Conservation (phyloP, 2,888 invertebrate species). For the Dasysyrphus tricinctus region DNA sequence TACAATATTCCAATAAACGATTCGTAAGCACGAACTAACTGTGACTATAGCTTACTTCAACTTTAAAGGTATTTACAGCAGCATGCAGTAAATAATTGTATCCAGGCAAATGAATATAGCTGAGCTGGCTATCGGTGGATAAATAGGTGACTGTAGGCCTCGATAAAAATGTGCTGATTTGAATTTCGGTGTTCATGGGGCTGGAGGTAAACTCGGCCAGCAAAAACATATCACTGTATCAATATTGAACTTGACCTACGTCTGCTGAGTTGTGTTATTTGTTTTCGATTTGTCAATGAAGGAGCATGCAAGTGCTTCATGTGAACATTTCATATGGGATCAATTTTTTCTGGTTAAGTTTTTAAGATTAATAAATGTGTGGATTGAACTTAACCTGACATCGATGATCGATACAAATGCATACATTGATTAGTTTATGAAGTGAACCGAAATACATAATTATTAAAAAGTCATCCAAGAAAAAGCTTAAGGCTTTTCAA, state of each 20-base stretch:
- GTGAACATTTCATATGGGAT: not conserved
- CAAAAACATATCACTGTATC: not conserved
- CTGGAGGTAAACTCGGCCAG: not conserved
- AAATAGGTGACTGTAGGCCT: not conserved
- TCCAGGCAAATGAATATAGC: not conserved
- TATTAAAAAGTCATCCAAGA: no score
- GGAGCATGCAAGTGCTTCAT: not conserved
- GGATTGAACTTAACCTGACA: no score
- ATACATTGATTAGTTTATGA: no score
- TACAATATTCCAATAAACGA: not conserved
- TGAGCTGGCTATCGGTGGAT: not conserved
- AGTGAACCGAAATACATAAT: no score
- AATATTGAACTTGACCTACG: not conserved
- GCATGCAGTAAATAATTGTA: not conserved
- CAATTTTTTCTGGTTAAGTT: no score
- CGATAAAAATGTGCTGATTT: conserved; percentile 17
- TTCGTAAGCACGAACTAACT: not conserved
- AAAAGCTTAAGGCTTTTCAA: no score
- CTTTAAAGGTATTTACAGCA: not conserved
- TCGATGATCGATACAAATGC: no score
- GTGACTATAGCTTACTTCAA: not conserved
- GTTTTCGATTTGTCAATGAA: not conserved
- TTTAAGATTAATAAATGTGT: no score
- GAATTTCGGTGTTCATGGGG: not conserved
- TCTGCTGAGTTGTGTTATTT: not conserved